phyloP scores from a whole-genome alignment of 2,113 vertebrate species.

The Seriola dumerili region DNA sequence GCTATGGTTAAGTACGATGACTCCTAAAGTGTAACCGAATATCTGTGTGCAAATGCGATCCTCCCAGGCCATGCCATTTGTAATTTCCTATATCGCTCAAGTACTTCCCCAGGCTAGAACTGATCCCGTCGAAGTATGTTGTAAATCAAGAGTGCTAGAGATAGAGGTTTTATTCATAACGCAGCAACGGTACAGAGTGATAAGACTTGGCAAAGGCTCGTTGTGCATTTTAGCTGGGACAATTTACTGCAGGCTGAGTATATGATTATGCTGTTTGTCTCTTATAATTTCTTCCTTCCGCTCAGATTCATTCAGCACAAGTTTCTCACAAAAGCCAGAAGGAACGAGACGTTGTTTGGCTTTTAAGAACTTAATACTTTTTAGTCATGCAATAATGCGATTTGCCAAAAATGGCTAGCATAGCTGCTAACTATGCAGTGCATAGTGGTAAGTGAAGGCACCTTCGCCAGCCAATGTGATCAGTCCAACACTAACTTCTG shows the following conservation, averaged over 20 bases:
- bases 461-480: too few species aligned
- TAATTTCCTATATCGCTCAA: slow-evolving; percentile 9
- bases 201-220: neutral
- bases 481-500: too few species aligned
- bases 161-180: slow-evolving; percentile 10
- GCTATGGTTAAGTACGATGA: neutral
- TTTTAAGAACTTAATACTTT: neutral
- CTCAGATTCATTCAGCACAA: neutral
- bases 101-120: neutral
- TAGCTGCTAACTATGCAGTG: neutral
- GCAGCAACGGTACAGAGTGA: neutral
- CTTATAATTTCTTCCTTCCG: neutral
- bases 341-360: too few species aligned
- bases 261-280: neutral
- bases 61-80: slow-evolving; percentile 9
- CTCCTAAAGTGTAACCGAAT: neutral
- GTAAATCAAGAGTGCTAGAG: neutral
- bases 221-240: neutral
- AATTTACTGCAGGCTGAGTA: neutral
- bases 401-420: neutral
- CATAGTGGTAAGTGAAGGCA: neutral
- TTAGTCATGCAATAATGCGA: neutral
- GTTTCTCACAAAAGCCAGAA: too few species aligned
- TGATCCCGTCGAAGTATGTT: neutral
- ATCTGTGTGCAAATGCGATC: neutral